Base-by-base conservation (phyloP, 2,888 invertebrate genomes). In the Abscondita cerata region DNA sequence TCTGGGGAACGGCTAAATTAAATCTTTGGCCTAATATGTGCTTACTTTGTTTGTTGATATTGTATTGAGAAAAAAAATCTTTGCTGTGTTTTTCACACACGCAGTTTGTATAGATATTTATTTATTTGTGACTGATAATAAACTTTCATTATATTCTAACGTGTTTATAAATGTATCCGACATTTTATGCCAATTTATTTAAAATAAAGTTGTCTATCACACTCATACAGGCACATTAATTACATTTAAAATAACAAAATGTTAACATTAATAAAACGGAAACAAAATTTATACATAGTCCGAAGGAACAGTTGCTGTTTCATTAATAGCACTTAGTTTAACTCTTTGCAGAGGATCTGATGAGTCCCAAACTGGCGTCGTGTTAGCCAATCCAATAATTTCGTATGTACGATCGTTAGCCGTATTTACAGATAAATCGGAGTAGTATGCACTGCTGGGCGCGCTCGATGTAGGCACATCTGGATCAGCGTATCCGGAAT, bases 401-500 rank as follows among this genome's bases (percentile, higher is more conserved):
- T 87, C 87, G 72, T 87, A 87, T 40, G 85, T 85, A 59, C 86
- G 76, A 68, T 86, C 86, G 2, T 78, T 76, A 16, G 82, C 81
- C n/a, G n/a, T n/a, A 6, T 83, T 83, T 13, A 84, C 83, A 12
- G 86, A 87, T 56, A 90, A 81, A 78, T 90, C 89, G 59, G 89
- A 89, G 76, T 90, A 90, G 76, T 90, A 90, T 19, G 89, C 89
- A 79, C 89, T 89, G 75, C 89, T 89, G n/a, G 89, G 89, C 6
- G 89, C 88, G 62, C 86, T 86, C 20, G 85, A 85, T 44, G 81
- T 80, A 44, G 86, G 86, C 19, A 86, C 82, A 53, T 85, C 85
- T 9, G 83, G 83, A 67, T 85, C 84, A 6, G 81, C 81, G 77
- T 88, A 89, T 16, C 86, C 89, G 13, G 89, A 88, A 78, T 89